Base-by-base conservation (phyloP, 2,113 vertebrate species). In the Sterrhoptilus dennistouni region DNA sequence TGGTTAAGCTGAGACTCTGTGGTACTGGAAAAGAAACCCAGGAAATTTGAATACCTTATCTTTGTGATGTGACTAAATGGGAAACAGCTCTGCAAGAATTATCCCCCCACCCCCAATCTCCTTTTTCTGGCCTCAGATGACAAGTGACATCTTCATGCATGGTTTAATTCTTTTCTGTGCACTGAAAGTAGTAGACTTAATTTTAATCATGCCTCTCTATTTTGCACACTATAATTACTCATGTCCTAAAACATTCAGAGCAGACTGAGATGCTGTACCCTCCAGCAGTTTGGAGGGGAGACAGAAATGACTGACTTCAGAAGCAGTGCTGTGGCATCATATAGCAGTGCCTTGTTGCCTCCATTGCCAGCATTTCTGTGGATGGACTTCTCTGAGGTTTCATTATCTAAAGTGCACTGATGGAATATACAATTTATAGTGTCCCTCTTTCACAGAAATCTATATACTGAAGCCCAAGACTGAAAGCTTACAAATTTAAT, bases 141-240 rank as follows among this genome's bases (percentile, higher is more conserved):
- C 64, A 77, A 64, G 57, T 63, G 72, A 82, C 85, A 76, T 85
- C 44, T 89, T 94, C n/a, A 60, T 72, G 81, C 7, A 5, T 57
- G 66, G 59, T 74, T 87, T 94, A 70, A 66, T 94, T 89, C 40
- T 74, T 42, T 69, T 49, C 42, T 69, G n/a, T 82, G 42, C 50
- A 29, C 40, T 95, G 78, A 50, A 92, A 85, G 82, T 69, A 90
- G 70, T 60, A 91, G 82, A 19, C 45, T 87, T 85, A 91, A 87
- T 88, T 92, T 90, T 90, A 91, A 87, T 93, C 84, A n/a, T 89
- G 65, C 23, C 11, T 89, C 59, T 80, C 42, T 84, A 15, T 77
- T 91, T 69, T 14, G 56, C 16, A 15, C 35, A 11, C 83, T 91
- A 17, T 70, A 95, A 84, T 97, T 93, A 87, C 65, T 75, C 4